A percentile compares a stretch with the other conserved stretches of the same genome.
Conservation (phyloP, 2,113 vertebrate genomes). For the Lophura nycthemera region DNA sequence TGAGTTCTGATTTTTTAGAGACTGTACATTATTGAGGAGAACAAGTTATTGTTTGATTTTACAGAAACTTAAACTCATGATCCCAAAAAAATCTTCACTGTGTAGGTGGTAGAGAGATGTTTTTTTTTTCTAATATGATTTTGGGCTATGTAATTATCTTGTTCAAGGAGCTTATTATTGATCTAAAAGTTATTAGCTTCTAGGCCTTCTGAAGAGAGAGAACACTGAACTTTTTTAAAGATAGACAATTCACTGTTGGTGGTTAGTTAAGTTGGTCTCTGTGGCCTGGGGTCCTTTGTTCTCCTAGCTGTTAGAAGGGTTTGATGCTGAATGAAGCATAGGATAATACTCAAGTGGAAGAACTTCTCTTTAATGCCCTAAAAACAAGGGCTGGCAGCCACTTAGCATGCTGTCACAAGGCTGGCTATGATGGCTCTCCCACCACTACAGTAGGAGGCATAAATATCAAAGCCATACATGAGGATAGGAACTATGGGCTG, state of each 20-base stretch:
- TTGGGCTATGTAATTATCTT: not conserved
- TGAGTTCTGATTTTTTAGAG: not conserved
- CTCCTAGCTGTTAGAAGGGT: not conserved
- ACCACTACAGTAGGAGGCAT: not conserved
- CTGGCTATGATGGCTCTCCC: not conserved
- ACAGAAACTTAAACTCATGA: not conserved
- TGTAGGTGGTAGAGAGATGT: not conserved
- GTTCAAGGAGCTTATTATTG: not conserved
- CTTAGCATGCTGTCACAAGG: not conserved
- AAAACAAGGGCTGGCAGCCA: not conserved
- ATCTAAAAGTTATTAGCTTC: not conserved
- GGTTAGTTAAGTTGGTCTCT: not conserved
- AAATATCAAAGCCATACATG: not conserved
- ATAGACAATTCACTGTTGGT: not conserved
- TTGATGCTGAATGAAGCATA: not conserved
- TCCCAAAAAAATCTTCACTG: not conserved
- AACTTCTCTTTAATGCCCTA: not conserved
- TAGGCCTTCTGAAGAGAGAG: not conserved
- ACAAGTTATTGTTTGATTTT: not conserved
- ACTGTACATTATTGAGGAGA: not conserved
- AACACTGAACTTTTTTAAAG: not conserved
- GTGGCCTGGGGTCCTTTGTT: not conserved
- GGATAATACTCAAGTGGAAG: rapidly evolving
- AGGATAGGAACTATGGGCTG: not conserved
- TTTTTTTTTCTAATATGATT: not conserved